phyloP scores from a whole-genome alignment of 2,797 vertebrate genomes.

The Lophius americanus region DNA sequence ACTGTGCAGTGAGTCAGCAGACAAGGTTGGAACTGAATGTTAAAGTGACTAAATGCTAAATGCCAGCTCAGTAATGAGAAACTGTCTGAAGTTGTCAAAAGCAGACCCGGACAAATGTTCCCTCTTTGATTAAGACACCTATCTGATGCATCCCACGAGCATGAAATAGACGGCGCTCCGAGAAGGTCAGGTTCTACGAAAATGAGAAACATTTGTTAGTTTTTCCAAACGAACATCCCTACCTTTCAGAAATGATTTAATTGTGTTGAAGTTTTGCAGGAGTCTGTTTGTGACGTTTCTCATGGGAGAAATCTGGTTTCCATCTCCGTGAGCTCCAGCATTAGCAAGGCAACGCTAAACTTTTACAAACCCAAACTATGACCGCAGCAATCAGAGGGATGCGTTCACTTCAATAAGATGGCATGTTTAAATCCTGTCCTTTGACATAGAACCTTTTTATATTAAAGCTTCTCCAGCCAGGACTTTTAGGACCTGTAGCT shows the following conservation, averaged over 20 bases:
- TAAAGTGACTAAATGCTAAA: slow-evolving; percentile 78
- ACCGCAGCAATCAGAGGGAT: no score
- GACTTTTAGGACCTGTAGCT: no score
- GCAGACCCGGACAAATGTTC: slow-evolving; percentile 55
- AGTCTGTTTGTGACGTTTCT: not conserved
- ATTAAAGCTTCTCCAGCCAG: no score
- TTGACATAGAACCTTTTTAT: no score
- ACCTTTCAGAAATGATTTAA: slow-evolving; percentile 29
- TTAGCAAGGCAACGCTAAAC: no score
- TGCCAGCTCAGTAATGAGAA: slow-evolving; percentile 76
- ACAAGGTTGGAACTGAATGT: slow-evolving; percentile 66
- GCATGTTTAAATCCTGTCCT: no score
- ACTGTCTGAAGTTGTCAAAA: slow-evolving; percentile 63
- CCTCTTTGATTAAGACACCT: slow-evolving; percentile 66
- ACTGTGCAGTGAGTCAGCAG: slow-evolving; percentile 73
- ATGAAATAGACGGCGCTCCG: slow-evolving; percentile 38
- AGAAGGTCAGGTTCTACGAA: slow-evolving; percentile 63
- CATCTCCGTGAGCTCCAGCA: no score
- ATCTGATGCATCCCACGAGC: slow-evolving; percentile 52
- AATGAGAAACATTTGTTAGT: slow-evolving; percentile 58
- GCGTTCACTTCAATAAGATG: no score
- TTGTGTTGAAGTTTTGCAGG: slow-evolving; percentile 32
- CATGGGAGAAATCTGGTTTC: no score
- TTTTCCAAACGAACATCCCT: slow-evolving; percentile 29
- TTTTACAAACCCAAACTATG: no score